Evolutionary conservation across 1,140 invertebrate genomes (phyloP), one percentile per base, ranked within the genome.

Genomic region (Aphis craccivora): DNA sequence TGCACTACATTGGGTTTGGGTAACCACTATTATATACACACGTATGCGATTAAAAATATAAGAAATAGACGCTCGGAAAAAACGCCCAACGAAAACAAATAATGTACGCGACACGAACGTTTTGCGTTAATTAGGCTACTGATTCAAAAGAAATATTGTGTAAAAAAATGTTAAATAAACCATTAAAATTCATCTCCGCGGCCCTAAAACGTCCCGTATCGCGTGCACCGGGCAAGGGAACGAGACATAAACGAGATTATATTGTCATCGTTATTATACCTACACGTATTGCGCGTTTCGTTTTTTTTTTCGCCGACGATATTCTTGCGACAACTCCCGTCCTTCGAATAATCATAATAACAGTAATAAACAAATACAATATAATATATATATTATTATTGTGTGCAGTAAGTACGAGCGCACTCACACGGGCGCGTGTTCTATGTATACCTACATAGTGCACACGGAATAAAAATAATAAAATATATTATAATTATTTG

Each of bases 111-210:
- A 30, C 84, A 9, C 37, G 30, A 43, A n/a, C 30, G 40, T 91
- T 91, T n/a, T n/a, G 40, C 53, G 43, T 76, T 91, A 91, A 81
- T 91, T 76, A 91, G 53, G 90, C 83, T 40, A 84, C 40, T 8
- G 91, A 37, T 81, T 76, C 45, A 53, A 92, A 83, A 92, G n/a
- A 45, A 92, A 76, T 76, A 76, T 76, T n/a, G n/a, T n/a, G n/a
- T 5, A 76, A 2, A 76, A 76, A 91, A 83, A 83, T 83, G 91
- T 81, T 92, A 53, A 92, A 92, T 92, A 83, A 92, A 91, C 45
- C 83, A n/a, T 76, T 76, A 18, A n/a, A 76, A n/a, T 83, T 83
- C 45, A 48, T 48, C 48, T 53, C 43, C 18, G 1, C 37, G 23
- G 23, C 90, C 25, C 60, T 35, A 35, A 76, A 30, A 14, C 5